These are phyloP conservation scores for Tyto alba DNA, from an alignment of 2,113 vertebrate species.

Conservation along the genomic window DNA sequence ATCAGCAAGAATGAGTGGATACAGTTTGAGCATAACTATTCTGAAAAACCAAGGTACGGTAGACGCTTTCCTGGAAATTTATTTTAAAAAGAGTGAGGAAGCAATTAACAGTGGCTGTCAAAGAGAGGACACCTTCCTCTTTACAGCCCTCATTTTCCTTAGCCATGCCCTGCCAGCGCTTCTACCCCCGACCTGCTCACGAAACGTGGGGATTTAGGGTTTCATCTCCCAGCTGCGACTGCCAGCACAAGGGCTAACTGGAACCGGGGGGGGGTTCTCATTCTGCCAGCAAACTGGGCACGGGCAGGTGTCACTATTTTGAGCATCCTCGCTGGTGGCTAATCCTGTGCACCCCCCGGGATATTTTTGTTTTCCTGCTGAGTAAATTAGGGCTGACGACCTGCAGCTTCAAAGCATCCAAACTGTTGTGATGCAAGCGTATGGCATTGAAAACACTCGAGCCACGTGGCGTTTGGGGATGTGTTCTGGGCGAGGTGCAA, in stretches of 20 bases:
- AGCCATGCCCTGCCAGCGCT: too few relatives aligned
- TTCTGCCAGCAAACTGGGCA: neutral
- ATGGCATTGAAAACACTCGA: fast-evolving
- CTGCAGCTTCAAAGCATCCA: neutral
- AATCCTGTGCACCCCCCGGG: neutral
- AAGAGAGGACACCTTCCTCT: fast-evolving
- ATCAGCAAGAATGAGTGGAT: slow-evolving; percentile 92
- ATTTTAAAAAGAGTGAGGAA: fast-evolving
- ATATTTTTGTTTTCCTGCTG: neutral
- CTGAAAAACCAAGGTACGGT: slow-evolving; percentile 85
- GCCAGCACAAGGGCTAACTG: neutral
- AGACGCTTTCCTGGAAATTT: neutral
- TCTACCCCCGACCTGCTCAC: too few relatives aligned
- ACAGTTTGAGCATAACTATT: slow-evolving; percentile 85
- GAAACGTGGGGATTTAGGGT: neutral
- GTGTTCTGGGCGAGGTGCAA: neutral
- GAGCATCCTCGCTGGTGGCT: neutral
- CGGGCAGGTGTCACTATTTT: fast-evolving
- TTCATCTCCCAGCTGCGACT: neutral
- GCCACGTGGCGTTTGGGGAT: neutral
- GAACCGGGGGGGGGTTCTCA: fast-evolving
- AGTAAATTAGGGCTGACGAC: neutral
- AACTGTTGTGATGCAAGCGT: fast-evolving
- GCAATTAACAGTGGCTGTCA: too few relatives aligned
- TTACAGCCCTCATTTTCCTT: neutral